Conservation (phyloP, 2,888 invertebrate species). For the Ophioninae sp. region DNA sequence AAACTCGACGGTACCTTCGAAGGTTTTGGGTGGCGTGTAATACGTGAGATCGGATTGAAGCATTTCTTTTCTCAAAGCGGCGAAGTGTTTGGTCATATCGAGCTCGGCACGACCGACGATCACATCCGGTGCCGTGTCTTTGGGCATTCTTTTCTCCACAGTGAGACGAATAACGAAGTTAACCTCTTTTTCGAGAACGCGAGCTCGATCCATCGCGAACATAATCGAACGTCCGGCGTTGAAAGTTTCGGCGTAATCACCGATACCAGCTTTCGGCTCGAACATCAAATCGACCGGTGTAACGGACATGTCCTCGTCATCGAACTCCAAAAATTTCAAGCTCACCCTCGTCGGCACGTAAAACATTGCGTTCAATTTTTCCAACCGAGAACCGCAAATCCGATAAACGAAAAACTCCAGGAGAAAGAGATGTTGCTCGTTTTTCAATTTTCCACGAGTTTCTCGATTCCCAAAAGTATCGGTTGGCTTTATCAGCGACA, state of each 20-base stretch:
- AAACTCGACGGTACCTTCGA: conserved; percentile 84
- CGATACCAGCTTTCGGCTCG: conserved; percentile 75
- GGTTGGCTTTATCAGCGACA: conserved; percentile 49
- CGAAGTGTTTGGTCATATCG: conserved; percentile 85
- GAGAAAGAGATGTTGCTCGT: conserved; percentile 82
- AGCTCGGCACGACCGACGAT: conserved; percentile 84
- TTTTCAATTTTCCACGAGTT: conserved; percentile 27
- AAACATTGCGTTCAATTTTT: conserved; percentile 76
- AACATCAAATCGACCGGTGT: conserved; percentile 75
- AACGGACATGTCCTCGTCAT: conserved; percentile 81
- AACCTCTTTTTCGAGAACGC: conserved; percentile 81
- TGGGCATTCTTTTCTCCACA: conserved; percentile 84
- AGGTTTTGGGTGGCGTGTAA: conserved; percentile 80
- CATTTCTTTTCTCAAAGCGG: conserved; percentile 83
- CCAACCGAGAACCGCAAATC: conserved; percentile 72
- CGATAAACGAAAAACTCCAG: conserved; percentile 86
- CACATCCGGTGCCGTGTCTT: conserved; percentile 84
- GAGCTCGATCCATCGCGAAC: conserved; percentile 84
- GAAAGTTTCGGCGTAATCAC: conserved; percentile 77
- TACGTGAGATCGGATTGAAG: conserved; percentile 68
- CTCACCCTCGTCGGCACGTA: conserved; percentile 83
- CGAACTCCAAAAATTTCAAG: conserved; percentile 84
- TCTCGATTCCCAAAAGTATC: conserved; percentile 52
- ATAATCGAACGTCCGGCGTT: conserved; percentile 86
- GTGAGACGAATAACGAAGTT: conserved; percentile 83